phyloP scores from a whole-genome alignment of 2,113 vertebrate species.

The Puffinus mauretanicus region DNA sequence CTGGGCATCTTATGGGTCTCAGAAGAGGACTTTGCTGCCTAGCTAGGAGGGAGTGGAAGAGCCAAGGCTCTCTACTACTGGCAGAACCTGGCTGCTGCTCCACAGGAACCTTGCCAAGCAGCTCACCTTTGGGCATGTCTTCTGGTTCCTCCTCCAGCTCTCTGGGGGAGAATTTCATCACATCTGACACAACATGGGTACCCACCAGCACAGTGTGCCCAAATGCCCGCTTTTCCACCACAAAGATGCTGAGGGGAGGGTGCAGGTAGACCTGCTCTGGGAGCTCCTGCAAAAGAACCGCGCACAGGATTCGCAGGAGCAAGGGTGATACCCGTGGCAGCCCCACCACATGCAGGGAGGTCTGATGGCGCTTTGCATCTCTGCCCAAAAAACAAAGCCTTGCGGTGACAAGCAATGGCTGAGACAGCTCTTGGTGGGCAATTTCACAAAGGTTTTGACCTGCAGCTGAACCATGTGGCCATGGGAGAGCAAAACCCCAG shows the following conservation, averaged over 20 bases:
- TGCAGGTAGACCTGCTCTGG: conserved; percentile 90
- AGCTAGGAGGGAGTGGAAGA: neutral
- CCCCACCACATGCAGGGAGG: fast-evolving
- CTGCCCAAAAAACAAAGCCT: neutral
- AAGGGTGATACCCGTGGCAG: neutral
- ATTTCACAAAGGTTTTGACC: neutral
- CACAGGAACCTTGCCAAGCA: neutral
- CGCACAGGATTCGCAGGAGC: neutral
- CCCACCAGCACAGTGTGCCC: conserved; percentile 87
- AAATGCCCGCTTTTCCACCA: conserved; percentile 87
- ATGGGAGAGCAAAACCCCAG: neutral
- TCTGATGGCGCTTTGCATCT: neutral
- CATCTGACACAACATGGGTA: conserved; percentile 81
- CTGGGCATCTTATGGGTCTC: neutral
- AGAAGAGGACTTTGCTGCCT: neutral
- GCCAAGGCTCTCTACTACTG: neutral
- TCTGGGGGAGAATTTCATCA: conserved; percentile 82
- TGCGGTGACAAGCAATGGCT: neutral
- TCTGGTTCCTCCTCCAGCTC: conserved; percentile 73
- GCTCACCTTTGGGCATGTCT: conserved; percentile 58
- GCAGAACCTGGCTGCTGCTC: neutral
- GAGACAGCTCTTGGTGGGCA: neutral
- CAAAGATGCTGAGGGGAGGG: conserved; percentile 90
- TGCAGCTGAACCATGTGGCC: neutral
- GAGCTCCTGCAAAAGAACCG: conserved; percentile 78